Evolutionary conservation across 2,797 vertebrate species (phyloP), one percentile per base, ranked within the genome.

Genomic region (Chrosomus eos): DNA sequence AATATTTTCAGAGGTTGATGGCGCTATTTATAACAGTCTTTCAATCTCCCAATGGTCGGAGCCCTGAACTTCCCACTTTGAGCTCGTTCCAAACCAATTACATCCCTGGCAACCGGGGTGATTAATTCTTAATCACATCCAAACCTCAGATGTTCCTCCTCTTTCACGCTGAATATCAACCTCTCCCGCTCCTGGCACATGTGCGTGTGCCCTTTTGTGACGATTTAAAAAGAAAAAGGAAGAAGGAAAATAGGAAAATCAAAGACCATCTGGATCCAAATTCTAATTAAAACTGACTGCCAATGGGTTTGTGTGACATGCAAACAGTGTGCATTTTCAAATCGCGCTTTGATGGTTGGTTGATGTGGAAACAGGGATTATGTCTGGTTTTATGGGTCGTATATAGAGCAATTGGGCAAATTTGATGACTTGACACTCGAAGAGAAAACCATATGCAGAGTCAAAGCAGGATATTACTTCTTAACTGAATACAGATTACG

Each of bases 81-180:
- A 86, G 85, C 71, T 81, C 70, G 82, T 85, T 82, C 88, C 89
- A 88, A 89, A 89, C 87, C 87, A 89, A 90, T 90, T 89, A 90
- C 88, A 89, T 87, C 78, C 77, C 73, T 81, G 85, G 85, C 85
- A 85, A 71, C 82, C 73, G 33, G 83, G 68, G 58, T 70, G 80
- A 90, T 90, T 90, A 88, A 90, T 88, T 90, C 88, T 90, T 89
- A 89, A 90, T 90, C 88, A 88, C 87, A 88, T 90, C 82, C 85
- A 90, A 88, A 88, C 88, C 87, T 90, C 87, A 90, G 75, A 89
- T 87, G 88, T 90, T 88, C 82, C 77, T 88, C 77, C 80, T 85
- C 82, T 88, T 89, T 89, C 83, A 89, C 79, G 23, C 87, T 83
- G 82, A 60, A 78, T 81, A 87, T 80, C 86, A 82, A 78, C 86